Evolutionary conservation across 2,888 invertebrate genomes (phyloP), one percentile per base, ranked within the genome.

Genomic region (Caenorhabditis afra): DNA sequence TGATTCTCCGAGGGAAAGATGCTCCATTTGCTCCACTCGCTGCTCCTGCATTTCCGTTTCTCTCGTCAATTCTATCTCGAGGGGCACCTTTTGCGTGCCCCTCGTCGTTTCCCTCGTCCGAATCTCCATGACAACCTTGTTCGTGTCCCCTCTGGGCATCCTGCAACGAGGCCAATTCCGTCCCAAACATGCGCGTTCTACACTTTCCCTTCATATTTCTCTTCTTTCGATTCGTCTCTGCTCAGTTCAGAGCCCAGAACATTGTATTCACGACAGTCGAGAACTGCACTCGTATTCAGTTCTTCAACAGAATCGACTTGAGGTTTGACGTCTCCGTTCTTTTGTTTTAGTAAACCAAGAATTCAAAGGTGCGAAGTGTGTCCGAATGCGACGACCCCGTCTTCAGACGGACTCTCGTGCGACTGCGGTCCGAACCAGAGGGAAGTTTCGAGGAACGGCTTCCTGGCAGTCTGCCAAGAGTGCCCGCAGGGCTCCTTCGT

Each of bases 381-480:
- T 52, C 78, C 78, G n/a, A 78, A 78, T 37, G 41, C 78, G 0
- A 78, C 78, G 2, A 35, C 62, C 29, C 78, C 78, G 29, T 78
- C 78, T 7, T 7, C 10, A 5, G 57, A 71, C 18, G 3, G 39
- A 3, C 11, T 73, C 0, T 64, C 52, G 11, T 78, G 78, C 39
- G 18, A 39, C 12, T 78, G 78, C 47, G 39, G 50, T 0, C 12
- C 23, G 4, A 18, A 57, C 0, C 53, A 77, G 35, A 20, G 8
- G 39, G 47, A 53, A 49, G 20, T 61, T n/a, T 37, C 61, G 3
- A 55, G 23, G n/a, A 62, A 49, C 47, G 65, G 55, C 7, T 66
- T 59, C 14, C 41, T 77, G 3, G 39, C 70, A 11, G 20, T 49
- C 29, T 77, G 77, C 22, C 50, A 71, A 49, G 29, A 52, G 2